Evolutionary conservation across 2,113 vertebrate genomes (phyloP).

Genomic region (Paracanthobrama guichenoti): DNA sequence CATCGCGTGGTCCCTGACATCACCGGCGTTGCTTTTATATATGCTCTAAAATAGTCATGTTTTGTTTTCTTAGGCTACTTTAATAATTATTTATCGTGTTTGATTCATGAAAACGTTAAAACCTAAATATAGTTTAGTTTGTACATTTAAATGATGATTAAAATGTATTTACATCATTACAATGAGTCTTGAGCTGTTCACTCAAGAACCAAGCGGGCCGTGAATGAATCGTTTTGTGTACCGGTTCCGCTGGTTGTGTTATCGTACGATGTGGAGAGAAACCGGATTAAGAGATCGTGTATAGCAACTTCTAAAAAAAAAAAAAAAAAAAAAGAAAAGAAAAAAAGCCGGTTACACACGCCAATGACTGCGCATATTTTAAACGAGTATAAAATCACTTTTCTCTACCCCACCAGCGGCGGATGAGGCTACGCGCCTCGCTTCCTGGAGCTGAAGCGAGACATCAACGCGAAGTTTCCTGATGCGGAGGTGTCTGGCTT

Average conservation of each 20-base stretch:
- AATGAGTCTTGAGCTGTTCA: not conserved
- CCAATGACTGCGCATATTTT: not conserved
- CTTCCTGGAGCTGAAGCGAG: conserved; percentile 83
- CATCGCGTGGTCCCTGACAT: not conserved
- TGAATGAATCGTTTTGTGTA: not conserved
- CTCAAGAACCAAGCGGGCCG: not conserved
- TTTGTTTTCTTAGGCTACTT: not conserved
- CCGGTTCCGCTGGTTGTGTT: not conserved
- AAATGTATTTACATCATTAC: not conserved
- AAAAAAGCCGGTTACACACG: not conserved
- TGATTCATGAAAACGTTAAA: not conserved
- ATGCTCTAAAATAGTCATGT: not conserved
- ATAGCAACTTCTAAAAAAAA: not conserved
- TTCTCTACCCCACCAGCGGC: conserved; percentile 71
- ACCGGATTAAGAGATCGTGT: not conserved
- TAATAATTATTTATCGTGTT: not conserved
- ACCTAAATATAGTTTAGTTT: not conserved
- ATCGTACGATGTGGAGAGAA: not conserved
- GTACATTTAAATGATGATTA: not conserved
- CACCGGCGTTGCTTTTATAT: no score
- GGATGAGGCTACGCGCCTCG: conserved; percentile 89
- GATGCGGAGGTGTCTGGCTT: conserved; percentile 81
- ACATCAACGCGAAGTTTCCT: conserved; percentile 80
- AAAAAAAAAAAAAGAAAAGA: not conserved
- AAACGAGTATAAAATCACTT: no score